Base-by-base conservation (phyloP, 2,113 vertebrate species). In the Erpornis zantholeuca region DNA sequence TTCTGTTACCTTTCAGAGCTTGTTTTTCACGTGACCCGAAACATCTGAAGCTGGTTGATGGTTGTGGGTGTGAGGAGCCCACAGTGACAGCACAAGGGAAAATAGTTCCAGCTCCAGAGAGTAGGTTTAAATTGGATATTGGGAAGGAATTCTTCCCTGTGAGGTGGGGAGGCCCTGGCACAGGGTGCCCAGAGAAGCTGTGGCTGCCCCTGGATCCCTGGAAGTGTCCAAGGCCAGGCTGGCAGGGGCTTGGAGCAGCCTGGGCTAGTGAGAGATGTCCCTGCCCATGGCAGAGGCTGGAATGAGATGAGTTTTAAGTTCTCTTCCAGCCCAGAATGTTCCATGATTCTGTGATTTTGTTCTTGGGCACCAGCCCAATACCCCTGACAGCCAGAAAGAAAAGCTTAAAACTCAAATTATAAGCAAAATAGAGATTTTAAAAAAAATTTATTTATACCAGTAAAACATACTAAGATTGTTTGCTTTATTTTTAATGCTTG, bases 191-290 rank as follows among this genome's bases (percentile, higher is more conserved):
- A 89, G 53, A 68, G 69, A 0, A 82, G 78, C 38, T 82, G 45
- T 1, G 78, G 20, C 14, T 68, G 45, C 4, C 17, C 29, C 47
- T 66, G 61, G 52, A 76, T 76, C 29, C 40, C 47, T 76, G 63
- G 70, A 0, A 49, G 25, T 27, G 35, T 0, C 21, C 49, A 3
- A 31, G 31, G 8, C 21, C n/a, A 27, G 18, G 54, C 0, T 61
- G 40, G 52, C 33, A 0, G 0, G 10, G 18, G 10, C 4, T 81
- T 9, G 27, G 47, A 82, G 25, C n/a, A 35, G 0, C 63, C 29
- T 54, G 63, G n/a, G 29, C 11, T 0, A 0, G 29, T 49, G 31
- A 17, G 0, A 90, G 4, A 0, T 35, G 63, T 35, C 54, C 11
- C 53, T 47, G 45, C 2, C 29, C 14, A 4, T 9, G 45, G 16